Evolutionary conservation across 2,888 invertebrate genomes (phyloP).

Genomic region (Thereva nobilitata): DNA sequence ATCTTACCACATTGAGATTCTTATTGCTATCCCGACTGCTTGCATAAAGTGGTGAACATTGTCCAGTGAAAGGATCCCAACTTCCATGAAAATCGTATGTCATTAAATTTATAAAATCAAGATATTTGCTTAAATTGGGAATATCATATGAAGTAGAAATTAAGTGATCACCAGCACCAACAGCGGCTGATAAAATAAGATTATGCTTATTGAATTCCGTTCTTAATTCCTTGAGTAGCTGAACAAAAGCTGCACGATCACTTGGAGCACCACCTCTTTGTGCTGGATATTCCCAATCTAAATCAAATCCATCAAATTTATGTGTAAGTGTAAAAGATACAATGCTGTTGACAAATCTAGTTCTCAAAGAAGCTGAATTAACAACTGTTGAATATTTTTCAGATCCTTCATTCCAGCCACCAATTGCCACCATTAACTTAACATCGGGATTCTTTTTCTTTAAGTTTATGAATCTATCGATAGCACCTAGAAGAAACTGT

Average conservation of each 20-base stretch:
- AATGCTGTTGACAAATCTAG: conserved; percentile 60
- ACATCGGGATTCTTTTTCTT: conserved; percentile 55
- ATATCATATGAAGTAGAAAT: conserved; percentile 61
- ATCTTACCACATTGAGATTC: neutral
- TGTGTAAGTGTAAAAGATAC: conserved; percentile 59
- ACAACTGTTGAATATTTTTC: conserved; percentile 56
- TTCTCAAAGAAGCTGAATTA: conserved; percentile 50
- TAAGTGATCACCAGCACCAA: conserved; percentile 58
- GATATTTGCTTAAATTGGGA: conserved; percentile 55
- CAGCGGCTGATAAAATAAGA: conserved; percentile 60
- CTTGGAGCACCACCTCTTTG: conserved; percentile 57
- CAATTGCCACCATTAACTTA: conserved; percentile 61
- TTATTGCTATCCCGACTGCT: conserved; percentile 44
- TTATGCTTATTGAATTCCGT: conserved; percentile 54
- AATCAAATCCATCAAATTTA: conserved; percentile 66
- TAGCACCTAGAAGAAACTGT: conserved; percentile 49
- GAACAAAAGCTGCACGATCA: conserved; percentile 50
- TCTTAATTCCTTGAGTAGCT: conserved; percentile 54
- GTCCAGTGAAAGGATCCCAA: conserved; percentile 59
- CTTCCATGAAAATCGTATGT: conserved; percentile 63
- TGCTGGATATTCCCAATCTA: conserved; percentile 68
- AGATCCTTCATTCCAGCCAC: conserved; percentile 65
- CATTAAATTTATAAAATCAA: conserved; percentile 64
- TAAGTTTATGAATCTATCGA: conserved; percentile 55
- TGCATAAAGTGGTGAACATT: conserved; percentile 60